Evolutionary conservation across 2,888 invertebrate genomes (phyloP), one percentile per base, ranked within the genome.

Genomic region (Chaetoderma sp.): DNA sequence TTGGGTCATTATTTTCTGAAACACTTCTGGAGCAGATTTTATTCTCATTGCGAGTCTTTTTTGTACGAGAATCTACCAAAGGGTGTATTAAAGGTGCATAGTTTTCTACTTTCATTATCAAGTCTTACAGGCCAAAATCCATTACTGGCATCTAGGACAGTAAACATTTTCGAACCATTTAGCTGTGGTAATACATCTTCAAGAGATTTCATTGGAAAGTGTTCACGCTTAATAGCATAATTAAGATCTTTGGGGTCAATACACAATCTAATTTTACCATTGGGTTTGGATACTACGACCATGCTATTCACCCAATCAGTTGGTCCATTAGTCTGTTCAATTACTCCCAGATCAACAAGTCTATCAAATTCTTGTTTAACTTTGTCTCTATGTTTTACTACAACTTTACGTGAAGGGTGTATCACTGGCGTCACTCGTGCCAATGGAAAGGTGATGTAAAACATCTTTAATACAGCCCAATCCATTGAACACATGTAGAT

Each of bases 261-360:
- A 36, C 67, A 70, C 5, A 67, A 21, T n/a, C 68, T 1, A 16
- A 67, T 33, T 50, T 67, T 70, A 1, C 56, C 56, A 42, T 4
- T 56, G 6, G 32, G 39, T 54, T 64, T 63, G 2, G 23, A 54
- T 0, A 63, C 66, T 4, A 69, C 58, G 10, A 72, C 66, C 39
- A 70, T 8, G 4, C 56, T 54, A 8, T 65, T 66, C 16, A 70
- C 56, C 72, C 72, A 70, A 28, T 68, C 70, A 36, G 70, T 72
- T 36, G 66, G 68, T 33, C 21, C 44, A 10, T 54, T 50, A 10
- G 58, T 58, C 30, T 30, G 50, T 8, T 30, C 23, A 16, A 67
- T 66, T 0, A 70, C 36, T 25, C 10, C 52, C 23, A n/a, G 21
- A 32, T 25, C 55, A 28, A 13, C 18, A 33, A 55, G 55, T 55